Conservation (phyloP, 2,888 invertebrate species). For the Polydrusus cervinus region DNA sequence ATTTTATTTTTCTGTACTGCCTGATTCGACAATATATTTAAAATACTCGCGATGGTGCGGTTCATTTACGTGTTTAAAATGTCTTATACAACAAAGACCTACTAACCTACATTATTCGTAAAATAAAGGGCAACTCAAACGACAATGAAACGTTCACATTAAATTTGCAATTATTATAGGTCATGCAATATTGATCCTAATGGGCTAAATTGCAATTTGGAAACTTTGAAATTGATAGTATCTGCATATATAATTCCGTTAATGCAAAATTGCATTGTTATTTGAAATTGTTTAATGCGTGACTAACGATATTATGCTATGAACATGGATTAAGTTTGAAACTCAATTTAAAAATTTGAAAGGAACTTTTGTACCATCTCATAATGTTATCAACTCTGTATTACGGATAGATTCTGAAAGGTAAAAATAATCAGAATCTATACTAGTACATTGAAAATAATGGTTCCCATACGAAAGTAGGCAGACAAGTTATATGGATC, state of each 20-base stretch:
- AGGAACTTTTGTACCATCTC: background rate
- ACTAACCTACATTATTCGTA: slow-evolving; percentile 33
- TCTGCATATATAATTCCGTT: background rate
- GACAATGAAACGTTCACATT: slow-evolving; percentile 9
- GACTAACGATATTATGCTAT: background rate
- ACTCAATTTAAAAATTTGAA: too few species aligned
- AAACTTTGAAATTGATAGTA: background rate
- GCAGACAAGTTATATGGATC: too few species aligned
- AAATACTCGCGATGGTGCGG: background rate
- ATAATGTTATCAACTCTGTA: too few species aligned
- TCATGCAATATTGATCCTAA: slow-evolving; percentile 8
- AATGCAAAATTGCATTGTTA: background rate
- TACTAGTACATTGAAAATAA: too few species aligned
- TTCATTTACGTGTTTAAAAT: too few species aligned
- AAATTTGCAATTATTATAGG: slow-evolving; percentile 24
- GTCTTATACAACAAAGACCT: slow-evolving; percentile 14
- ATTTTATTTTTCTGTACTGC: slow-evolving; percentile 3
- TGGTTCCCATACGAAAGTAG: too few species aligned
- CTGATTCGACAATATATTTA: slow-evolving; percentile 5
- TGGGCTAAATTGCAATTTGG: slow-evolving; percentile 5
- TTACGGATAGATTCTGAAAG: too few species aligned
- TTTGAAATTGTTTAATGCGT: background rate
- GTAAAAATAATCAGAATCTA: too few species aligned
- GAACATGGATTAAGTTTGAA: too few species aligned
- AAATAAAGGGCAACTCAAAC: slow-evolving; percentile 30